phyloP scores from a whole-genome alignment of 2,888 invertebrate genomes.

The Philereme vetulata region DNA sequence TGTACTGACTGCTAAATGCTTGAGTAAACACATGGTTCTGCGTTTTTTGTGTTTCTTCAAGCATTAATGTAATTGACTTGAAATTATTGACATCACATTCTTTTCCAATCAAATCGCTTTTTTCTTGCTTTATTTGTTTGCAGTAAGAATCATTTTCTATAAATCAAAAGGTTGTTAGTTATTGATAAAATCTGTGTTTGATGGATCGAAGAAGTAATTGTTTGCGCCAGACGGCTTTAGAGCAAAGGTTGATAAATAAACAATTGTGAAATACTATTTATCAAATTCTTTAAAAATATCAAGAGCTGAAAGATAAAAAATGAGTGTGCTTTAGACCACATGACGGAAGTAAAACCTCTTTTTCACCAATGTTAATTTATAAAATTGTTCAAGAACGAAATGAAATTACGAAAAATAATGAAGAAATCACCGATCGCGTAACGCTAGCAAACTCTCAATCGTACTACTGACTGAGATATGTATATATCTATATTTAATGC shows the following conservation, averaged over 20 bases:
- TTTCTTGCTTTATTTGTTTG: conserved; percentile 6
- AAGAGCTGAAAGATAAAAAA: too few relatives aligned
- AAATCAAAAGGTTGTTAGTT: conserved; percentile 11
- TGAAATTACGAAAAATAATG: too few relatives aligned
- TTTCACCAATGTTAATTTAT: too few relatives aligned
- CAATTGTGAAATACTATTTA: not conserved
- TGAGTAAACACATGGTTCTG: conserved; percentile 19
- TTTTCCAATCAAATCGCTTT: conserved; percentile 2
- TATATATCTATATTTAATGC: too few relatives aligned
- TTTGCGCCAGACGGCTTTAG: not conserved
- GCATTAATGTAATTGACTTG: not conserved
- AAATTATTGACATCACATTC: conserved; percentile 2
- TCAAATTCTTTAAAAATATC: not conserved
- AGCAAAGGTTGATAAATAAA: not conserved
- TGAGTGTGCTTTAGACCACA: too few relatives aligned
- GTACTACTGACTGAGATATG: too few relatives aligned
- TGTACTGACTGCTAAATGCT: conserved; percentile 7
- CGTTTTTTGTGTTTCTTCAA: conserved; percentile 9
- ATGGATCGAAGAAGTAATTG: conserved; percentile 6
- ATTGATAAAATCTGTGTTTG: conserved; percentile 10
- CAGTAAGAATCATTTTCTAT: conserved; percentile 9
- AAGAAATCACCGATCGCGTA: too few relatives aligned
- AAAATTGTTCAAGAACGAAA: too few relatives aligned
- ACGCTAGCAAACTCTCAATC: too few relatives aligned
- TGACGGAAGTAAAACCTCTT: too few relatives aligned